These are phyloP conservation scores for Tenualosa ilisha DNA, from an alignment of 2,797 vertebrate genomes.

Conservation along the genomic window DNA sequence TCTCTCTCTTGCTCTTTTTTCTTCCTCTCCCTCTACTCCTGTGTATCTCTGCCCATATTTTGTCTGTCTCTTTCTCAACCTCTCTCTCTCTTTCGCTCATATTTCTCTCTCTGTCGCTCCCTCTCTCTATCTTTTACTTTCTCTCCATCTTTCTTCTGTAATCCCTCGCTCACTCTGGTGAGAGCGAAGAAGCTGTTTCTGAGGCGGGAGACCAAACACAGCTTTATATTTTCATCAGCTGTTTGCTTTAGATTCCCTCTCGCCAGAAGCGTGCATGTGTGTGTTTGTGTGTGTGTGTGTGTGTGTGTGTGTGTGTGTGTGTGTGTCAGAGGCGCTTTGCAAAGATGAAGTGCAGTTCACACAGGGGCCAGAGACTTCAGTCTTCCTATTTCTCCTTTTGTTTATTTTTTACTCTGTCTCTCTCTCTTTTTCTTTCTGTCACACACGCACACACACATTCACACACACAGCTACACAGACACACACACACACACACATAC, in stretches of 20 bases:
- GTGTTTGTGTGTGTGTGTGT: neutral
- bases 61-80: too few relatives aligned
- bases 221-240: neutral
- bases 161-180: neutral
- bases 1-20: neutral
- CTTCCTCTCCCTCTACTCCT: too few relatives aligned
- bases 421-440: too few relatives aligned
- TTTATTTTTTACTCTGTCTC: too few relatives aligned
- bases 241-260: neutral
- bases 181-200: neutral
- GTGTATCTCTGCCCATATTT: too few relatives aligned
- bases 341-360: neutral
- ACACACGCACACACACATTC: too few relatives aligned
- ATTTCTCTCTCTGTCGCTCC: neutral
- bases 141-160: neutral
- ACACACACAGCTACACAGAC: too few relatives aligned
- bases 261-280: neutral
- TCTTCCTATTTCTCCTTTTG: too few relatives aligned
- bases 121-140: neutral
- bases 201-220: neutral
- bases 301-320: too few relatives aligned
- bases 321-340: neutral
- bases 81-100: too few relatives aligned
- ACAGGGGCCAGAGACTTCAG: neutral
- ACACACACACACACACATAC: too few relatives aligned